phyloP scores from a whole-genome alignment of 2,888 invertebrate genomes.

The Dermolepida albohirtum region DNA sequence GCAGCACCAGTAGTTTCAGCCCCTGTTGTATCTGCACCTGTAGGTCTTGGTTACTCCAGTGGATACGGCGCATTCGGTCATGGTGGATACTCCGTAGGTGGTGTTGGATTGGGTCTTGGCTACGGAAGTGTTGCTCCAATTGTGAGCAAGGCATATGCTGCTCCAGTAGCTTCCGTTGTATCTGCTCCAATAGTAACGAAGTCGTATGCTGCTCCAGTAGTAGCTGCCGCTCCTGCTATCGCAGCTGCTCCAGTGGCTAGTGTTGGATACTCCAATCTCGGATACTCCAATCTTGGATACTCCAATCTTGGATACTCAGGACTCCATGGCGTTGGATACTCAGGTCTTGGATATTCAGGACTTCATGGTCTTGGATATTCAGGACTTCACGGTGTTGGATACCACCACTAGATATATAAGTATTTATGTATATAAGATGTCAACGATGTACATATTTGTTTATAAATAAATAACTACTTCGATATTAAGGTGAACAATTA shows the following conservation, averaged over 20 bases:
- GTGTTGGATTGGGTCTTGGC: slow-evolving; percentile 21
- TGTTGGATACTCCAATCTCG: slow-evolving; percentile 6
- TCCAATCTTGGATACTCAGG: not conserved
- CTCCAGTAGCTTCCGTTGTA: slow-evolving; percentile 16
- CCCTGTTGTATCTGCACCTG: slow-evolving; percentile 36
- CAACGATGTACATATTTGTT: no score
- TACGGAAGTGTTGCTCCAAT: slow-evolving; percentile 23
- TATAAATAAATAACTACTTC: no score
- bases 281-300: not conserved
- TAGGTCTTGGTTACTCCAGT: slow-evolving; percentile 5
- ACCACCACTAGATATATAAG: no score
- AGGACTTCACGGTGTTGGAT: slow-evolving; percentile 1
- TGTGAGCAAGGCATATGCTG: slow-evolving; percentile 13
- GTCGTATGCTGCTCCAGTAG: slow-evolving; percentile 1
- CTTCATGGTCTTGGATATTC: not conserved
- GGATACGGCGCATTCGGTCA: not conserved
- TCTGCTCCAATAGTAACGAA: not conserved
- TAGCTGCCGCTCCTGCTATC: not conserved
- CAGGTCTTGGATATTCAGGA: not conserved
- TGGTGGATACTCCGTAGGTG: slow-evolving; percentile 4
- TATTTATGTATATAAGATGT: no score
- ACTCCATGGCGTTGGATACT: slow-evolving; percentile 15
- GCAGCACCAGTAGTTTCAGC: slow-evolving; percentile 13
- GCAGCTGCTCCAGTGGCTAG: slow-evolving; percentile 13
- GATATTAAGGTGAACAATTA: no score